A percentile compares a stretch with the other conserved stretches of the same genome.
Evolutionary conservation across 2,113 vertebrate genomes (phyloP).

Genomic region (Cyanoderma ruficeps): DNA sequence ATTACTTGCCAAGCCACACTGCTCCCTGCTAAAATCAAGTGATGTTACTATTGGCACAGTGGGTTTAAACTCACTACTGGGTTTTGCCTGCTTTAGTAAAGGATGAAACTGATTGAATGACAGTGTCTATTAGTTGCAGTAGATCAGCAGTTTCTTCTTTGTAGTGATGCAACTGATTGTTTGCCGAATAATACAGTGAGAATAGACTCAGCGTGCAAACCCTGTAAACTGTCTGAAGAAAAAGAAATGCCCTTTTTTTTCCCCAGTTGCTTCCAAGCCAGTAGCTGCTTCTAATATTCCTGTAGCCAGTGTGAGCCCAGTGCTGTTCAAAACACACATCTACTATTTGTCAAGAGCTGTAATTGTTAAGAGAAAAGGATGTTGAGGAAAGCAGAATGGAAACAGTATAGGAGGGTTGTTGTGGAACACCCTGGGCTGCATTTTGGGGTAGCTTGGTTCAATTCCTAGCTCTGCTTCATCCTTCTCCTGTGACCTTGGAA

Average conservation of each 20-base stretch:
- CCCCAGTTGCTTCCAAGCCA: neutral
- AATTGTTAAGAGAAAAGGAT: neutral
- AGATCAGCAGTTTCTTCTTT: slow-evolving; percentile 40
- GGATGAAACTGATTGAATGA: slow-evolving; percentile 28
- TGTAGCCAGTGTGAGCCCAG: neutral
- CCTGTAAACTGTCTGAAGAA: slow-evolving; percentile 22
- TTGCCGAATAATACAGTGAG: neutral
- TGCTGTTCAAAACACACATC: neutral
- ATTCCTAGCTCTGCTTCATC: neutral
- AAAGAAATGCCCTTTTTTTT: neutral
- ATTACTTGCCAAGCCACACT: slow-evolving; percentile 46
- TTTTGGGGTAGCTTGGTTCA: neutral
- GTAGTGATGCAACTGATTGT: slow-evolving; percentile 28
- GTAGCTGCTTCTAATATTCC: slow-evolving; percentile 53
- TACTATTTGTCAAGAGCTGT: neutral
- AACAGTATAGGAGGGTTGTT: neutral
- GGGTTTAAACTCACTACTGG: neutral
- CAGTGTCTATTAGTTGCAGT: slow-evolving; percentile 11
- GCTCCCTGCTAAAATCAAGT: slow-evolving; percentile 44
- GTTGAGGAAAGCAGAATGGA: neutral
- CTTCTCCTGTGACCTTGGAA: neutral
- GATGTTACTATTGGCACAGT: slow-evolving; percentile 50
- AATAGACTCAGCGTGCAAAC: neutral
- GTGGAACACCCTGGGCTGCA: neutral
- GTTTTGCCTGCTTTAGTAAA: slow-evolving; percentile 52